These are phyloP conservation scores for Melanotaenia parkinsoni DNA, from an alignment of 2,797 vertebrate genomes.

Conservation along the genomic window DNA sequence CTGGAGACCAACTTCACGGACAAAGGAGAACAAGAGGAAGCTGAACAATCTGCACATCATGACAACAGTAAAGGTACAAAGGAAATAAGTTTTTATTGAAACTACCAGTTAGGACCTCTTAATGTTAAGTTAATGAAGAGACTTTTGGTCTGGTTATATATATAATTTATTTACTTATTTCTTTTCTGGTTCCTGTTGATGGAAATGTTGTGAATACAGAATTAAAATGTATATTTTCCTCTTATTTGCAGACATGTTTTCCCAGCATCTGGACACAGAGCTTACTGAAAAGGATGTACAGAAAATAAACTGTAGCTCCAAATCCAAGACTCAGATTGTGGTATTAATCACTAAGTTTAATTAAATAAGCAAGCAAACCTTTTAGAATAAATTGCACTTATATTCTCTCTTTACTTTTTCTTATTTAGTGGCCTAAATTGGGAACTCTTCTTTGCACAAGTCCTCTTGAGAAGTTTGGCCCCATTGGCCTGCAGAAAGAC, in stretches of 20 bases:
- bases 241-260: conserved; percentile 85
- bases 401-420: not conserved
- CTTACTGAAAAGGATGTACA: conserved; percentile 89
- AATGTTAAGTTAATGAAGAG: not conserved
- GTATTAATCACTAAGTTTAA: conserved; percentile 71
- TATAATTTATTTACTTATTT: too few species aligned
- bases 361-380: not conserved
- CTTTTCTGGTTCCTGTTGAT: too few species aligned
- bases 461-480: conserved; percentile 79
- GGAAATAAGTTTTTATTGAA: too few species aligned
- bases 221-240: not conserved
- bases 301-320: conserved; percentile 77
- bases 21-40: conserved; percentile 53
- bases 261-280: conserved; percentile 86
- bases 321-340: conserved; percentile 83
- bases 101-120: too few species aligned
- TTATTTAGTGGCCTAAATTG: conserved; percentile 87
- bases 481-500: conserved; percentile 71
- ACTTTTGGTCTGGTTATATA: not conserved
- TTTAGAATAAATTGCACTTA: not conserved
- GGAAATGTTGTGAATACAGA: too few species aligned
- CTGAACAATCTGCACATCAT: conserved; percentile 6
- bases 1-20: conserved; percentile 90
- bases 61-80: conserved; percentile 53
- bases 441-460: conserved; percentile 85